Evolutionary conservation across 2,797 vertebrate species (phyloP).

Genomic region (Falco columbarius): DNA sequence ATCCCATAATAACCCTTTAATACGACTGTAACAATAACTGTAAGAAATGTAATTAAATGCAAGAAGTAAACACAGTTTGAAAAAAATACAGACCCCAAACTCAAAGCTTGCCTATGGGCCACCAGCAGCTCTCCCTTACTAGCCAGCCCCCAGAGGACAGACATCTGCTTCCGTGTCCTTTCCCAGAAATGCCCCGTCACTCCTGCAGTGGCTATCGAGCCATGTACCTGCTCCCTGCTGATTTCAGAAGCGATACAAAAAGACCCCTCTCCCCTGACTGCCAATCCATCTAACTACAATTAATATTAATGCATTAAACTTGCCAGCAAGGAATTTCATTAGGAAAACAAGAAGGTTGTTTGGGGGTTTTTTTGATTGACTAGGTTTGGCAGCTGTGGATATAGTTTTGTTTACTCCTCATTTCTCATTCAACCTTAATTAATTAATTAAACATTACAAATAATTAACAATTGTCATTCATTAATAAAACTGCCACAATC

Average conservation of each 20-base stretch:
- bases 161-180: neutral
- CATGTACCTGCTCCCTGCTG: neutral
- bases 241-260: neutral
- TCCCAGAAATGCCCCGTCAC: neutral
- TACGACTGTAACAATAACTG: neutral
- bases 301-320: neutral
- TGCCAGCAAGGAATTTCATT: neutral
- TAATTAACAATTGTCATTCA: neutral
- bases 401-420: neutral
- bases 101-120: neutral
- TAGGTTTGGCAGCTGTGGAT: neutral
- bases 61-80: neutral
- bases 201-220: neutral
- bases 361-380: neutral
- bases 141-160: neutral
- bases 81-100: neutral
- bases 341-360: neutral
- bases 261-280: neutral
- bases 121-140: rapidly evolving
- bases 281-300: neutral
- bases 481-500: neutral
- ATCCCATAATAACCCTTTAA: neutral
- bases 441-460: neutral
- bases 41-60: neutral
- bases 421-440: neutral